phyloP scores from a whole-genome alignment of 1,140 invertebrate species.

The Macrosteles quadrilineatus region DNA sequence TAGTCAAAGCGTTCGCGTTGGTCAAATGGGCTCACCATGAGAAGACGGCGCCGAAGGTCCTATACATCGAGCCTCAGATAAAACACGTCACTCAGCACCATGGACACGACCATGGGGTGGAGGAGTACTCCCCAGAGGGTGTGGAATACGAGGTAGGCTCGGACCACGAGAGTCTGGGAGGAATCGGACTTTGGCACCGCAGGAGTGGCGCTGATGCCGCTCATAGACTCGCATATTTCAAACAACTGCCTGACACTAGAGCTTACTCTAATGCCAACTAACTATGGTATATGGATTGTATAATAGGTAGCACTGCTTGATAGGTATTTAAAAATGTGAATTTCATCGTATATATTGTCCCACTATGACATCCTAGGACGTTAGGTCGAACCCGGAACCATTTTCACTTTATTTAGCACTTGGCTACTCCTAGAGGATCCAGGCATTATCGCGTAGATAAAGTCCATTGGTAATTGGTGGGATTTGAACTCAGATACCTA shows the following conservation, averaged over 20 bases:
- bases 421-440: no score
- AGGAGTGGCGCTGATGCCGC: conserved; percentile 1
- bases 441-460: no score
- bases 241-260: neutral
- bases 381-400: no score
- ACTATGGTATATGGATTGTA: no score
- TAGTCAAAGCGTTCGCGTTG: neutral
- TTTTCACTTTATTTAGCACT: no score
- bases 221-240: conserved; percentile 15
- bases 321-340: no score
- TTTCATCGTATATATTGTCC: no score
- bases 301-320: no score
- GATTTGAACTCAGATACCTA: no score
- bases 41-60: neutral
- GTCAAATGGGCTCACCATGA: neutral
- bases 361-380: no score
- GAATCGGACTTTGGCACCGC: neutral
- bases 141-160: neutral
- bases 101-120: neutral
- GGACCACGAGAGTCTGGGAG: neutral
- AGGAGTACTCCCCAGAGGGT: conserved; percentile 2
- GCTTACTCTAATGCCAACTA: neutral
- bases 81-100: conserved; percentile 19
- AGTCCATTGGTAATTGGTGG: no score
- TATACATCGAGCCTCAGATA: conserved; percentile 13